These are phyloP conservation scores for Marasmarcha lunaedactyla DNA, from an alignment of 2,888 invertebrate genomes.

Conservation along the genomic window DNA sequence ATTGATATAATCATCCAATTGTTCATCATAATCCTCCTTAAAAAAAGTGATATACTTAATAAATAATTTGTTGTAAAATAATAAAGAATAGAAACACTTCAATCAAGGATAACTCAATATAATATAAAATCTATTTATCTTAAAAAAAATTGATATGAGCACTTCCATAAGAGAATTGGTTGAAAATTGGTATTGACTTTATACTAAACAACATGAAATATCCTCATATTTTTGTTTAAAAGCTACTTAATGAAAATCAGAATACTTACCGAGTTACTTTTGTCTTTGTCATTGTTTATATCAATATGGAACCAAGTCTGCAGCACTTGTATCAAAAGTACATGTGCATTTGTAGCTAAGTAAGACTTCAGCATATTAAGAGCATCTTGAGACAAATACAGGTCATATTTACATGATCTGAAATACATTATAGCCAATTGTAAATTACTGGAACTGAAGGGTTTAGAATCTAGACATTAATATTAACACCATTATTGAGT, in stretches of 20 bases:
- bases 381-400: conserved; percentile 76
- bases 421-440: too few species aligned
- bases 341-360: conserved; percentile 76
- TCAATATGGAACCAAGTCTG: conserved; percentile 75
- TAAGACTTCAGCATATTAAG: conserved; percentile 73
- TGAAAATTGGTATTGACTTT: not conserved
- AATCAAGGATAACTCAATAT: conserved; percentile 2
- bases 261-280: conserved; percentile 42
- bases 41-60: conserved; percentile 11
- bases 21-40: conserved; percentile 54
- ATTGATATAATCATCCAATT: conserved; percentile 39
- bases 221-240: too few species aligned
- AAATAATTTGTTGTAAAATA: too few species aligned
- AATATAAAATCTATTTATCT: not conserved
- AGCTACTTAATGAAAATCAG: too few species aligned
- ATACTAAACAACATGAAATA: too few species aligned
- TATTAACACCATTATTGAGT: not conserved
- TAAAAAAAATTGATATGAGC: not conserved
- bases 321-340: conserved; percentile 75
- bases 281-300: conserved; percentile 56
- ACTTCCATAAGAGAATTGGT: too few species aligned
- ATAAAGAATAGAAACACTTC: conserved; percentile 2
- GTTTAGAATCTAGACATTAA: too few species aligned
- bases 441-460: not conserved
- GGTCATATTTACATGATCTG: conserved; percentile 79